Evolutionary conservation across 2,113 vertebrate genomes (phyloP).

Genomic region (Rhegmatorhina hoffmannsi): DNA sequence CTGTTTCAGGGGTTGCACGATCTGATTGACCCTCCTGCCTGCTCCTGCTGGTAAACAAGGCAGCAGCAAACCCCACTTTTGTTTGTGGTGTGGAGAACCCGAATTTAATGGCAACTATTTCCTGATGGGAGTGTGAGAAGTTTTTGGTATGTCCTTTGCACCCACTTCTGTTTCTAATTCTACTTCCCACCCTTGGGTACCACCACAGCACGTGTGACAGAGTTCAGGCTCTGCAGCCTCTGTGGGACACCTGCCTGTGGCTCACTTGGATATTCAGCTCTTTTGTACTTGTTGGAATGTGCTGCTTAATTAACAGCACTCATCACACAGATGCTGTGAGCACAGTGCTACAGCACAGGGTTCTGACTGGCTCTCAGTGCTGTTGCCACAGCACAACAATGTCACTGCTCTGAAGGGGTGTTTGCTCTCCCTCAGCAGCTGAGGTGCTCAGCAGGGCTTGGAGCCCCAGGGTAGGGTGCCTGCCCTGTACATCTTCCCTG

Average conservation of each 20-base stretch:
- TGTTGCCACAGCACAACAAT: background rate
- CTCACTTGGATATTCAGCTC: background rate
- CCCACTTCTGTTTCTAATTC: background rate
- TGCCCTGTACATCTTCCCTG: background rate
- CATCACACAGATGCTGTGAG: background rate
- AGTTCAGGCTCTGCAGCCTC: rapidly evolving
- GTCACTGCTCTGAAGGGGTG: background rate
- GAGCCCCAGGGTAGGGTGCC: background rate
- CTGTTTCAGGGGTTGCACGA: rapidly evolving
- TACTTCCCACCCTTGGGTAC: rapidly evolving
- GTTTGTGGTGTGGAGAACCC: background rate
- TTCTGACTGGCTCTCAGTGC: background rate
- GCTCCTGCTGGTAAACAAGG: background rate
- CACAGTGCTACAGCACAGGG: background rate
- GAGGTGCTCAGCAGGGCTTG: background rate
- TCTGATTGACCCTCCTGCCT: background rate
- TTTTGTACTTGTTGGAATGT: background rate
- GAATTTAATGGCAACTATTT: rapidly evolving
- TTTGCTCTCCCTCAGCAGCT: background rate
- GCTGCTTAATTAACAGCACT: background rate
- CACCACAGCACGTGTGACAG: rapidly evolving
- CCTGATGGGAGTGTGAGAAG: background rate
- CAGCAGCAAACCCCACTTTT: background rate
- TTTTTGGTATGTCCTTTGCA: background rate
- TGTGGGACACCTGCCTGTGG: background rate